phyloP scores from a whole-genome alignment of 2,888 invertebrate genomes.

The Frankliniella intonsa region DNA sequence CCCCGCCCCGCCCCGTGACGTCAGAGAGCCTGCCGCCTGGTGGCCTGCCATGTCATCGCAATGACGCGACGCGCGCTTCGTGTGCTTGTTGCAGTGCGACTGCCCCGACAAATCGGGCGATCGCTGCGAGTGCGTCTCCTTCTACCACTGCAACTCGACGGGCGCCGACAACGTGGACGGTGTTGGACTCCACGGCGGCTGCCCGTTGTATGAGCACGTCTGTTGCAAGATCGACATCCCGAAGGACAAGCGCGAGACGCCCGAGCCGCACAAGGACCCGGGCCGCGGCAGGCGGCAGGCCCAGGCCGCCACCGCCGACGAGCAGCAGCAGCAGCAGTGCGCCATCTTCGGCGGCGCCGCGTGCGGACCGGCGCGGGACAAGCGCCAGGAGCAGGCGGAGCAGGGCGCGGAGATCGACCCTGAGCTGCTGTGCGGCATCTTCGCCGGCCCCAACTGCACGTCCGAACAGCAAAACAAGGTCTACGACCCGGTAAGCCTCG shows the following conservation, averaged over 20 bases:
- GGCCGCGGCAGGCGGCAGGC: neutral
- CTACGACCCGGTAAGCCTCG: neutral
- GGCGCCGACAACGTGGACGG: conserved; percentile 66
- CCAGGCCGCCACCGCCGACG: no score
- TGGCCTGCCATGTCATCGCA: neutral
- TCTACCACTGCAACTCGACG: conserved; percentile 67
- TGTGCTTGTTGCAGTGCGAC: neutral
- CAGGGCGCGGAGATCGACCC: neutral
- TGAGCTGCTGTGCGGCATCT: neutral
- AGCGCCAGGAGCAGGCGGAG: no score
- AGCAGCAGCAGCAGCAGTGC: no score
- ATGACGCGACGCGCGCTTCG: neutral
- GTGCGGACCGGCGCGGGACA: no score
- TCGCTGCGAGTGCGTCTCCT: conserved; percentile 68
- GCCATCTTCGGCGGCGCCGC: no score
- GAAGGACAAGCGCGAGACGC: neutral
- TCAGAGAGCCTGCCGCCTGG: neutral
- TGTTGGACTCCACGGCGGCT: conserved; percentile 61
- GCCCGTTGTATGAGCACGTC: conserved; percentile 38
- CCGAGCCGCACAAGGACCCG: conserved; percentile 35
- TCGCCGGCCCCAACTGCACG: neutral
- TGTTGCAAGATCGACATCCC: neutral
- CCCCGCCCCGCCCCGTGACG: neutral
- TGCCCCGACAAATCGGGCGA: neutral
- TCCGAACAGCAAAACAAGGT: neutral